A percentile compares a stretch with the other conserved stretches of the same genome.
Evolutionary conservation across 2,888 invertebrate species (phyloP).

Genomic region (Deroplatys truncata): DNA sequence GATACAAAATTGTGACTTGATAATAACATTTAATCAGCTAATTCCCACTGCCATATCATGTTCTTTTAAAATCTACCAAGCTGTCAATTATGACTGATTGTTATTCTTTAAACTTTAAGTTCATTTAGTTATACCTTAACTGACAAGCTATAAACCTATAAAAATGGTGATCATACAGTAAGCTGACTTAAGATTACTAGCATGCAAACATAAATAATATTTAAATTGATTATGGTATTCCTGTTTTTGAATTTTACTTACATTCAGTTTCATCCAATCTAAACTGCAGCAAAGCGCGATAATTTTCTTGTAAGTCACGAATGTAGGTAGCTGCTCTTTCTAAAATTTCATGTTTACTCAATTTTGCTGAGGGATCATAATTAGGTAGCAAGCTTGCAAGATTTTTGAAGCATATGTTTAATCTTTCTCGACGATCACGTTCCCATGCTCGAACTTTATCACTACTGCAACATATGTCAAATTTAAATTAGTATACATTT

Average conservation of each 20-base stretch:
- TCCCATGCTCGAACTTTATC: slow-evolving; percentile 55
- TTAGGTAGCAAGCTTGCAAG: slow-evolving; percentile 50
- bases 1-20: too few relatives aligned
- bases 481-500: not conserved
- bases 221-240: too few relatives aligned
- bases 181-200: too few relatives aligned
- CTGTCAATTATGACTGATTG: too few relatives aligned
- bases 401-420: slow-evolving; percentile 53
- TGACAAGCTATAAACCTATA: too few relatives aligned
- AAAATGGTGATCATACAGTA: too few relatives aligned
- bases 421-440: slow-evolving; percentile 61
- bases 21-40: too few relatives aligned
- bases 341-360: slow-evolving; percentile 38
- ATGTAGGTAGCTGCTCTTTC: slow-evolving; percentile 37
- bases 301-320: slow-evolving; percentile 35
- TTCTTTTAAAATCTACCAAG: too few relatives aligned
- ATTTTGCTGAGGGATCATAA: slow-evolving; percentile 37
- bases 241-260: not conserved
- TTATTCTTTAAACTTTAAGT: too few relatives aligned
- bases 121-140: too few relatives aligned
- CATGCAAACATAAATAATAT: too few relatives aligned
- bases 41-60: too few relatives aligned
- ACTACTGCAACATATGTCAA: not conserved
- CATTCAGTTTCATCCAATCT: slow-evolving; percentile 21
- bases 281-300: slow-evolving; percentile 32